Conservation (phyloP, 2,888 invertebrate genomes). For the Caenorhabditis sp. region DNA sequence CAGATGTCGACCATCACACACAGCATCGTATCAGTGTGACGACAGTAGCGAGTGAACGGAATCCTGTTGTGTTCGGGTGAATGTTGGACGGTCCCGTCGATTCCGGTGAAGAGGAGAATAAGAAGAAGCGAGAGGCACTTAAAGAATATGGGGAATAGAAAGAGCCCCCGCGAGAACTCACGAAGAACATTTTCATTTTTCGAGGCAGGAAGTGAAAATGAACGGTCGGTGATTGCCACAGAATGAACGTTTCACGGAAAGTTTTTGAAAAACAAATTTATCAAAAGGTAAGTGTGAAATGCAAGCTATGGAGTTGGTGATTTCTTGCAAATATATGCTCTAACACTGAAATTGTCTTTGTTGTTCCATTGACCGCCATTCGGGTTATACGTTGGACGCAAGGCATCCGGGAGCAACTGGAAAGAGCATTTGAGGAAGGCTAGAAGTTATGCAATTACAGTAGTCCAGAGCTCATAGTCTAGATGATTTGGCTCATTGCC, state of each 20-base stretch:
- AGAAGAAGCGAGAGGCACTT: too few relatives aligned
- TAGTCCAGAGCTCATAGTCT: conserved; percentile 31
- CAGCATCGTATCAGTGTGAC: not conserved
- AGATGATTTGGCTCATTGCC: conserved; percentile 32
- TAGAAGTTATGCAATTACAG: not conserved
- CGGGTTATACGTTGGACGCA: not conserved
- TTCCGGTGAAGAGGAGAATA: too few relatives aligned
- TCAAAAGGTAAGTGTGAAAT: not conserved
- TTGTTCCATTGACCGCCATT: conserved; percentile 7
- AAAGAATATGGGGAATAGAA: too few relatives aligned
- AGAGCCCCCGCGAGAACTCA: too few relatives aligned
- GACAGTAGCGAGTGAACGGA: conserved; percentile 17
- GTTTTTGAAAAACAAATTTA: not conserved
- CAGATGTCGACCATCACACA: conserved; percentile 38
- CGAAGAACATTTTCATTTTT: too few relatives aligned
- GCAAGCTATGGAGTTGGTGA: not conserved
- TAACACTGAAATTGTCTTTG: not conserved
- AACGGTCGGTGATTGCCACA: not conserved
- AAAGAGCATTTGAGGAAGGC: not conserved
- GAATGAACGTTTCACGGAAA: not conserved
- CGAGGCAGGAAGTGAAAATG: not conserved
- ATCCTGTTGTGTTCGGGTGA: too few relatives aligned
- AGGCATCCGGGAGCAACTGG: conserved; percentile 26
- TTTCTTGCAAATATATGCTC: conserved; percentile 16
- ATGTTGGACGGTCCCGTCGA: too few relatives aligned